A percentile compares a stretch with the other conserved stretches of the same genome.
Conservation (phyloP, 2,888 invertebrate species). For the Gisinianus flammeolus region DNA sequence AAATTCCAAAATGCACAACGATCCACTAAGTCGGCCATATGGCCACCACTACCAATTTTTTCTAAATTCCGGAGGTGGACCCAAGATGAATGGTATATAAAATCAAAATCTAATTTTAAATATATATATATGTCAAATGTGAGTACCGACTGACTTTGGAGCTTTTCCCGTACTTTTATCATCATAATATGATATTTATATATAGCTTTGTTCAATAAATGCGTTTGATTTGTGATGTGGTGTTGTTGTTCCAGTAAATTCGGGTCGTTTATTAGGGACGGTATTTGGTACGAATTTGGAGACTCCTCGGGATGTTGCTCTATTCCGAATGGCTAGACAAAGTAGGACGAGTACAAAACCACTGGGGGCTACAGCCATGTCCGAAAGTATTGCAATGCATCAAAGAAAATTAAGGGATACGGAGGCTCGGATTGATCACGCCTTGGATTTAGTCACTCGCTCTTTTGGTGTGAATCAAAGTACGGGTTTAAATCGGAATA, state of each 20-base stretch:
- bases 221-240: too few species aligned
- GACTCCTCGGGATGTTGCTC: slow-evolving; percentile 5
- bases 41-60: neutral
- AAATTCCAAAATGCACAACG: too few species aligned
- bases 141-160: too few species aligned
- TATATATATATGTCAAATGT: neutral
- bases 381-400: slow-evolving; percentile 31
- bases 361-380: neutral
- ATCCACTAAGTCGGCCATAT: neutral
- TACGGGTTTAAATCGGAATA: neutral
- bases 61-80: neutral
- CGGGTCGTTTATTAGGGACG: neutral
- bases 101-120: neutral
- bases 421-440: slow-evolving; percentile 28
- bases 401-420: slow-evolving; percentile 30
- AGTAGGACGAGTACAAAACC: neutral
- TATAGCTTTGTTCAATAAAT: too few species aligned
- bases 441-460: slow-evolving; percentile 24
- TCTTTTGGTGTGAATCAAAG: slow-evolving; percentile 28
- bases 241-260: neutral
- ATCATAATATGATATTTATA: neutral
- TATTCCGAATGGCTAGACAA: slow-evolving; percentile 14
- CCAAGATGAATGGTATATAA: neutral
- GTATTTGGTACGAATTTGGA: neutral
- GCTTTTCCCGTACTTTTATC: neutral